Evolutionary conservation across 2,113 vertebrate species (phyloP).

Genomic region (Elanus axillaris): DNA sequence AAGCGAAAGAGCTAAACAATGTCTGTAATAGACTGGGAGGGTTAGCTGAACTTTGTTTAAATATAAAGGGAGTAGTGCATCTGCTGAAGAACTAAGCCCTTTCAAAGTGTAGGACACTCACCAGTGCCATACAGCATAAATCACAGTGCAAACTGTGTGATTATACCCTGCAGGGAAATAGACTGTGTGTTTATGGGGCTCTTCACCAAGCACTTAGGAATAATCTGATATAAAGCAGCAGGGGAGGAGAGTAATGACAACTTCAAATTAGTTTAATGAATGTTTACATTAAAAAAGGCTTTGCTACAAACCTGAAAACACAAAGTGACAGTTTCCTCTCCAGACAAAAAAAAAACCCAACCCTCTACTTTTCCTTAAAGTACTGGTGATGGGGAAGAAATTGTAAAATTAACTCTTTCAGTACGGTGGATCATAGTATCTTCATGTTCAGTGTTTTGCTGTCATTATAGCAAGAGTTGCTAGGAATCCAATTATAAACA

Average conservation of each 20-base stretch:
- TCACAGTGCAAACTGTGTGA: constrained; percentile 83
- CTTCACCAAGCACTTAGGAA: constrained; percentile 86
- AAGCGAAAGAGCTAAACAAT: constrained; percentile 55
- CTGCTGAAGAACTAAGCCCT: constrained; percentile 65
- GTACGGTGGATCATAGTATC: rapidly evolving
- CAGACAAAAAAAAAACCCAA: neutral
- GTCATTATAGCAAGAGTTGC: neutral
- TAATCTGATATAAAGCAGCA: constrained; percentile 90
- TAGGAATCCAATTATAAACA: neutral
- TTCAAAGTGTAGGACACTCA: constrained; percentile 79
- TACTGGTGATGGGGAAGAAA: neutral
- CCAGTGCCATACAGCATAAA: constrained; percentile 75
- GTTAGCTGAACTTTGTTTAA: constrained; percentile 69
- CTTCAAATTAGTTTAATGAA: constrained; percentile 90
- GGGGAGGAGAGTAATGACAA: constrained; percentile 86
- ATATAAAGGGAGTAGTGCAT: constrained; percentile 60
- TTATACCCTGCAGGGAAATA: constrained; percentile 88
- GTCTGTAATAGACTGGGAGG: constrained; percentile 23
- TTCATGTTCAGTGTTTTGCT: neutral
- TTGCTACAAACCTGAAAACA: constrained; percentile 79
- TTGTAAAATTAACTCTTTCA: constrained; percentile 65
- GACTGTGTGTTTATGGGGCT: constrained; percentile 84
- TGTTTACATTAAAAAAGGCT: constrained; percentile 83
- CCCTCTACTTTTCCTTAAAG: constrained; percentile 18
- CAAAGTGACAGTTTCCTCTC: constrained; percentile 75